Percentiles rank a stretch among this genome's conserved stretches.
These are phyloP conservation scores for Myrmophylax atrothorax DNA, from an alignment of 2,113 vertebrate genomes.

Conservation along the genomic window DNA sequence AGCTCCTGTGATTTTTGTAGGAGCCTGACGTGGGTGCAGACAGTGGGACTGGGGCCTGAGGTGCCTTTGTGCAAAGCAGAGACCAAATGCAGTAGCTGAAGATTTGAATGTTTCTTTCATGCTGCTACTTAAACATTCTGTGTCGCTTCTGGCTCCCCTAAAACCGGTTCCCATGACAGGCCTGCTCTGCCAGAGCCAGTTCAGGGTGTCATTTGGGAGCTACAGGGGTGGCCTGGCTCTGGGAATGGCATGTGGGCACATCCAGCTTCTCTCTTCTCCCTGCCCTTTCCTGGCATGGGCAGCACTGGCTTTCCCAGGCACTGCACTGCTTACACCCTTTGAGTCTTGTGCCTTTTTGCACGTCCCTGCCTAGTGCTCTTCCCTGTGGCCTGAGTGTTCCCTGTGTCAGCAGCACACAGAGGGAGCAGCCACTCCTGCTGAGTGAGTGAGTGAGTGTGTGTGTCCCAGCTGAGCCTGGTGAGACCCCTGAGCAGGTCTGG, in stretches of 20 bases:
- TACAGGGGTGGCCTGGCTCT: background rate
- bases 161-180: background rate
- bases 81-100: background rate
- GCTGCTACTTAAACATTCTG: background rate
- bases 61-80: background rate
- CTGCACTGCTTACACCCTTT: background rate
- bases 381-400: background rate
- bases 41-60: background rate
- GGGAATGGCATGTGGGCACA: rapidly evolving
- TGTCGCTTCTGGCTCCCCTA: background rate
- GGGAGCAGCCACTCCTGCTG: background rate
- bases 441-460: background rate
- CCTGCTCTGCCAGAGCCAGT: background rate
- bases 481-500: background rate
- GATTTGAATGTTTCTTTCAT: background rate
- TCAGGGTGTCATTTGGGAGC: background rate
- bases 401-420: background rate
- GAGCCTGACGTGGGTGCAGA: background rate
- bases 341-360: background rate
- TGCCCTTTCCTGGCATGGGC: background rate
- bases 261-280: background rate
- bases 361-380: background rate
- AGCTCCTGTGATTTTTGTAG: background rate
- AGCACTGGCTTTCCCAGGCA: background rate
- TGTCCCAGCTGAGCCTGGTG: background rate